Conservation (phyloP, 2,888 invertebrate species). For the Boloria selene region DNA sequence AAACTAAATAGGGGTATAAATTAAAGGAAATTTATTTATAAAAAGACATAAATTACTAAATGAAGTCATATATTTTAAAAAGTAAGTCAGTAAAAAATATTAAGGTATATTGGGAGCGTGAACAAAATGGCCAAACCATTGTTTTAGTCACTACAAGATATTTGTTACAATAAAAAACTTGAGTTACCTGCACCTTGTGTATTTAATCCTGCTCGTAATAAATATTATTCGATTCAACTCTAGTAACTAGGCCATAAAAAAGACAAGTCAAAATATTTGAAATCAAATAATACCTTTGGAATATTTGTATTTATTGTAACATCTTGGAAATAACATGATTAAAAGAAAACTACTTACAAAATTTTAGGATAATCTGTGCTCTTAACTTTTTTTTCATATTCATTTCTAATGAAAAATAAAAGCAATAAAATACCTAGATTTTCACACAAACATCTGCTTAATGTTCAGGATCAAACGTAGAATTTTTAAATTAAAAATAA, state of each 20-base stretch:
- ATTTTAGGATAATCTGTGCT: no score
- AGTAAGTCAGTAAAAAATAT: constrained; percentile 21
- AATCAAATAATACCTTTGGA: no score
- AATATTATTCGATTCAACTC: constrained; percentile 10
- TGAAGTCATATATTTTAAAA: constrained; percentile 28
- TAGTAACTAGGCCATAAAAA: background rate
- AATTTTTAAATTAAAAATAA: no score
- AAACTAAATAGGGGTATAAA: constrained; percentile 19
- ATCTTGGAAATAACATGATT: no score
- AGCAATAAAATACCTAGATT: no score
- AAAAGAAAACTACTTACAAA: no score
- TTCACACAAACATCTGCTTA: no score
- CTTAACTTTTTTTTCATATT: no score
- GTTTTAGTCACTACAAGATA: constrained; percentile 5
- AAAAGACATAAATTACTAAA: constrained; percentile 5
- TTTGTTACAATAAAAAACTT: constrained; percentile 14
- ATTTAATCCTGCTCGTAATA: constrained; percentile 13
- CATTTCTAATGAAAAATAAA: no score
- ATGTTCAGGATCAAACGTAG: no score
- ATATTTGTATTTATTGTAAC: background rate
- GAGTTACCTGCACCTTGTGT: constrained; percentile 23
- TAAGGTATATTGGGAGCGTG: constrained; percentile 5
- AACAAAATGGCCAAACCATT: constrained; percentile 6
- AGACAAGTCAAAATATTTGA: no score
- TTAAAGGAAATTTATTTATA: background rate